phyloP scores from a whole-genome alignment of 1,140 invertebrate genomes.

The Aphelenchoides fujianensis region DNA sequence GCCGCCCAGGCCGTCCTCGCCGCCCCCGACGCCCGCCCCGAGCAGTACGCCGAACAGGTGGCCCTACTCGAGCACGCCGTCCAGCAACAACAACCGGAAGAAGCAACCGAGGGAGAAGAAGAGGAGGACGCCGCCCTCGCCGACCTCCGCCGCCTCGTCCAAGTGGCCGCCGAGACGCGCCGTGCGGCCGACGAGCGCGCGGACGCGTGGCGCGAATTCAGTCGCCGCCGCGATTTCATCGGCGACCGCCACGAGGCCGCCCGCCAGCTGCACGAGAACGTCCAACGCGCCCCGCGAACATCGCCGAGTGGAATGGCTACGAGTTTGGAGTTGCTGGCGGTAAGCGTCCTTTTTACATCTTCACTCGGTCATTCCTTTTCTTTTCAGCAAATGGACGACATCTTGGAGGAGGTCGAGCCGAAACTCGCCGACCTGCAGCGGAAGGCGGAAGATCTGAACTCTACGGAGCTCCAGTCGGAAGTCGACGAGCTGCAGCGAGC shows the following conservation, averaged over 20 bases:
- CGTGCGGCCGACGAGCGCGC: neutral
- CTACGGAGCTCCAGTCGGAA: too few relatives aligned
- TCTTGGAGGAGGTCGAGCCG: too few relatives aligned
- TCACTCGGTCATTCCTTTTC: too few relatives aligned
- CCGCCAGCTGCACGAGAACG: neutral
- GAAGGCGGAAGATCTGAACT: too few relatives aligned
- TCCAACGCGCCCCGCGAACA: too few relatives aligned
- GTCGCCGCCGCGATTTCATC: neutral
- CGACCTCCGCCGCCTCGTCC: neutral
- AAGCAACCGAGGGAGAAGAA: neutral
- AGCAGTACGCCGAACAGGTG: neutral
- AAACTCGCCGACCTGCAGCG: too few relatives aligned
- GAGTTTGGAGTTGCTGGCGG: too few relatives aligned
- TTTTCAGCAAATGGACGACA: too few relatives aligned
- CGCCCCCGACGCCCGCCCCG: neutral
- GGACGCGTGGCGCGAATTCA: neutral
- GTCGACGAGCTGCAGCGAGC: too few relatives aligned
- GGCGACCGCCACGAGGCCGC: neutral
- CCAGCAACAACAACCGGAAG: too few relatives aligned
- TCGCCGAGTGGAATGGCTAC: too few relatives aligned
- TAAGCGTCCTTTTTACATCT: too few relatives aligned
- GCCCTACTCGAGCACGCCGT: neutral
- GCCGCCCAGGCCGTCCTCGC: neutral
- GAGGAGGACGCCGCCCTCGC: neutral
- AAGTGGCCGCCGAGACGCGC: neutral